These are phyloP conservation scores for Calephelis virginiensis DNA, from an alignment of 1,140 invertebrate genomes.

Conservation along the genomic window DNA sequence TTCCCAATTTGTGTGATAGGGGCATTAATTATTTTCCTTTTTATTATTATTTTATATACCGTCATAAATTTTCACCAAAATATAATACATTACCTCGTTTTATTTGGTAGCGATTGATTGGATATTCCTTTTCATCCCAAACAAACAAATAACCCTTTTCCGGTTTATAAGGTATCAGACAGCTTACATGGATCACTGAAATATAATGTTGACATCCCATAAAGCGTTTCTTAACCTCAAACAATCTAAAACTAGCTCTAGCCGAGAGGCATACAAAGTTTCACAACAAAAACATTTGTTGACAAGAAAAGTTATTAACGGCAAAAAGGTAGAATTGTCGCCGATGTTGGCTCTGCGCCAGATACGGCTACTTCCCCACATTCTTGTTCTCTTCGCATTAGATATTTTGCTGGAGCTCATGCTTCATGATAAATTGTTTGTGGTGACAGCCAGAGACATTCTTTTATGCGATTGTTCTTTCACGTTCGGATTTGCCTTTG, in stretches of 20 bases:
- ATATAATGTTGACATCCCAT: background rate
- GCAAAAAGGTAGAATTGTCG: slow-evolving; percentile 41
- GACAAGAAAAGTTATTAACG: slow-evolving; percentile 31
- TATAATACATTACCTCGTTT: no score
- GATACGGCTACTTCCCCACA: slow-evolving; percentile 15
- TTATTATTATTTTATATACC: no score
- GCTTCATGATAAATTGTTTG: slow-evolving; percentile 30
- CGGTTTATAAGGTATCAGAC: background rate
- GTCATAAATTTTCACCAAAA: no score
- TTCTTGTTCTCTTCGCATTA: slow-evolving; percentile 27
- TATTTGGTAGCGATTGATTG: background rate
- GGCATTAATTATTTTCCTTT: no score
- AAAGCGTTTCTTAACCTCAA: background rate
- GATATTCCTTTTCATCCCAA: background rate
- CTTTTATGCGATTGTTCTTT: slow-evolving; percentile 6
- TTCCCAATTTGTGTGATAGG: no score
- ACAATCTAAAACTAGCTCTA: background rate
- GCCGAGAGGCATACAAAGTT: slow-evolving; percentile 18
- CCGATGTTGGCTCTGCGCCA: slow-evolving; percentile 39
- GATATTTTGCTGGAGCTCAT: slow-evolving; percentile 27
- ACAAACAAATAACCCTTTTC: background rate
- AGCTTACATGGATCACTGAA: background rate
- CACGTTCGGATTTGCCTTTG: background rate
- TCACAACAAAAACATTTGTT: slow-evolving; percentile 32
- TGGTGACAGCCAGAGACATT: slow-evolving; percentile 15